Evolutionary conservation across 2,113 vertebrate genomes (phyloP), one percentile per base, ranked within the genome.

Genomic region (Pollimyrus isidori): DNA sequence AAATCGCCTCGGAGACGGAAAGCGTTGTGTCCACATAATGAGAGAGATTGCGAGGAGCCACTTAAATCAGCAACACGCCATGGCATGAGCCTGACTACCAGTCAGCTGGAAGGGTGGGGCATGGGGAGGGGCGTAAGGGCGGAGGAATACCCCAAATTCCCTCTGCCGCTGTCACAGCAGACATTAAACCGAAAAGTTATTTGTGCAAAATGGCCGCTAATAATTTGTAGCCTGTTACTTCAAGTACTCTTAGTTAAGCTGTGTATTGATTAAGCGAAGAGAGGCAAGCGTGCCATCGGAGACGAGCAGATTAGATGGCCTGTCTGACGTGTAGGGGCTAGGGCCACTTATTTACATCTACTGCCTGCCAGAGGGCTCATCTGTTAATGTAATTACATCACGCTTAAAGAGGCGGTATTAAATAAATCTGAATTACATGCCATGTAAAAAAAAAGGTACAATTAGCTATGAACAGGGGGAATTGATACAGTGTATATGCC

Each of bases 151-250:
- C 84, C 90, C 90, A 89, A 90, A 73, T 91, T 89, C 48, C 52
- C 76, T 91, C 90, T 82, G 89, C 92, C 49, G 21, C 39, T 91
- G 86, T 92, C 92, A 92, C 87, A 87, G n/a, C 89, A 89, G 88
- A 93, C 91, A 89, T 93, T 93, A 94, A 94, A 89, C 90, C 86
- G 46, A 76, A 92, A 90, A 93, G 90, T 92, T 90, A 91, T 91
- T 92, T 91, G 92, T 93, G 93, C 92, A 93, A 92, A 93, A 91
- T 93, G 88, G 92, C 91, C 86, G 92, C 92, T 91, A 92, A 93
- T 94, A 91, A 93, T 94, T 93, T 92, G 90, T 91, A 89, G 56
- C 89, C 87, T 19, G 62, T 65, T 91, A 69, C 45, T 49, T 88
- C 13, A 85, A 92, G 92, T 87, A 90, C 88, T 90, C 89, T 76